phyloP scores from a whole-genome alignment of 2,888 invertebrate genomes.

The Pandemis cinnamomeana region DNA sequence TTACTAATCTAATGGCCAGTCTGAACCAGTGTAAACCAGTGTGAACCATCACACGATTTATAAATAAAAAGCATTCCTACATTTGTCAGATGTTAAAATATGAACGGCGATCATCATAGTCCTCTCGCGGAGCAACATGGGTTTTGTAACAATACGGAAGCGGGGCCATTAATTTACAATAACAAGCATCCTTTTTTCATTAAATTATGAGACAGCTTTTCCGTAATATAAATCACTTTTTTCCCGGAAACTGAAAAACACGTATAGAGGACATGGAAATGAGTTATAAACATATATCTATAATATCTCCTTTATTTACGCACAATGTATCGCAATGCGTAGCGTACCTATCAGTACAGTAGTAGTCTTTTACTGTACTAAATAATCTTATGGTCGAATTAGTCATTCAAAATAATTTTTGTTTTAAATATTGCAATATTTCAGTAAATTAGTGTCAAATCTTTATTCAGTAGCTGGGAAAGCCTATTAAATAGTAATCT shows the following conservation, averaged over 20 bases:
- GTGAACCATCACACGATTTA: too few relatives aligned
- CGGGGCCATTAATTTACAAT: conserved; percentile 38
- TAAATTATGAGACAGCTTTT: conserved; percentile 38
- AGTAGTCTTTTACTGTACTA: too few relatives aligned
- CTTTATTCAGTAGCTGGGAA: conserved; percentile 6
- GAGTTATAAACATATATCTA: not conserved
- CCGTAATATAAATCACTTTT: conserved; percentile 33
- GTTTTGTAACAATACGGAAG: conserved; percentile 33
- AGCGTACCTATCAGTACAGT: too few relatives aligned
- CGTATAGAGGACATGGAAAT: conserved; percentile 15
- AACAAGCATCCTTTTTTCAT: conserved; percentile 38
- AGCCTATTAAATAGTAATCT: conserved; percentile 12
- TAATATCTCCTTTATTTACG: not conserved
- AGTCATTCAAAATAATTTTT: too few relatives aligned
- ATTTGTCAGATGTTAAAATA: not conserved
- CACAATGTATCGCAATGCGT: too few relatives aligned
- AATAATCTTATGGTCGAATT: too few relatives aligned
- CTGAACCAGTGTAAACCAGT: too few relatives aligned
- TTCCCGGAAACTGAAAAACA: conserved; percentile 16
- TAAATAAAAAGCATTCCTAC: not conserved
- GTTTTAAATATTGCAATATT: not conserved
- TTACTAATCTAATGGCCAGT: too few relatives aligned
- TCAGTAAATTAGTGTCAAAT: not conserved
- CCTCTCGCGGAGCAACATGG: conserved; percentile 8
- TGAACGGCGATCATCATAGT: conserved; percentile 1